These are phyloP conservation scores for Melanotaenia nigrans DNA, from an alignment of 2,797 vertebrate genomes.

Conservation along the genomic window DNA sequence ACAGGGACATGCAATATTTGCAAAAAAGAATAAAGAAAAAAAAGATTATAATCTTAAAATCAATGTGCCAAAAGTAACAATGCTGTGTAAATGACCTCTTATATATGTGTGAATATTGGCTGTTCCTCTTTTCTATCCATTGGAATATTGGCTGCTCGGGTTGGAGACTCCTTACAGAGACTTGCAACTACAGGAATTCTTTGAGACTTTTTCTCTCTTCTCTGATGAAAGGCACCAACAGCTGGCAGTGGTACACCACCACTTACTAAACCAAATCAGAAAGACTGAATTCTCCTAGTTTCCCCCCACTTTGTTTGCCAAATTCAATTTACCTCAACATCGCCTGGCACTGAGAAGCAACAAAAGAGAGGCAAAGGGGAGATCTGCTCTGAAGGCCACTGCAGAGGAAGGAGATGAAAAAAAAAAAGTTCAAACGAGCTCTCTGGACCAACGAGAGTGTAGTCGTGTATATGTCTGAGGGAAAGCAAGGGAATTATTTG, in stretches of 20 bases:
- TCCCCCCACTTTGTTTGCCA: conserved; percentile 90
- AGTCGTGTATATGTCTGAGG: conserved; percentile 74
- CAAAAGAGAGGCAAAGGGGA: conserved; percentile 76
- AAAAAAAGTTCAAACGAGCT: conserved; percentile 68
- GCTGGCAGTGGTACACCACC: conserved; percentile 89
- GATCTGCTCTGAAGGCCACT: conserved; percentile 74
- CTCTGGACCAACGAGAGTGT: conserved; percentile 70
- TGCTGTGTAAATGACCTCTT: conserved; percentile 85
- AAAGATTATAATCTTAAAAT: conserved; percentile 84
- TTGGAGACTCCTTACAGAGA: conserved; percentile 88
- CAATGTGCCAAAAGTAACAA: conserved; percentile 95
- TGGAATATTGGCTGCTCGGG: conserved; percentile 93
- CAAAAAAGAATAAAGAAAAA: conserved; percentile 77
- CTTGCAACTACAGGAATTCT: conserved; percentile 92
- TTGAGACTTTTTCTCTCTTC: conserved; percentile 86
- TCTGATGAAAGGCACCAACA: conserved; percentile 93
- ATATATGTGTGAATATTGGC: conserved; percentile 92
- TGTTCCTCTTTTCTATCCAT: conserved; percentile 95
- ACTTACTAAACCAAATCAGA: conserved; percentile 94
- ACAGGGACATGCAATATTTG: conserved; percentile 99
- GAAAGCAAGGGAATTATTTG: conserved; percentile 75
- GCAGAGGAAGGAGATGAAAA: conserved; percentile 69
- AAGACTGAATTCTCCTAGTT: conserved; percentile 86
- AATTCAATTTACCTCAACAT: conserved; percentile 98
- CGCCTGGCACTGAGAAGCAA: conserved; percentile 88